phyloP scores from a whole-genome alignment of 2,888 invertebrate species.

The Phorcus lineatus region DNA sequence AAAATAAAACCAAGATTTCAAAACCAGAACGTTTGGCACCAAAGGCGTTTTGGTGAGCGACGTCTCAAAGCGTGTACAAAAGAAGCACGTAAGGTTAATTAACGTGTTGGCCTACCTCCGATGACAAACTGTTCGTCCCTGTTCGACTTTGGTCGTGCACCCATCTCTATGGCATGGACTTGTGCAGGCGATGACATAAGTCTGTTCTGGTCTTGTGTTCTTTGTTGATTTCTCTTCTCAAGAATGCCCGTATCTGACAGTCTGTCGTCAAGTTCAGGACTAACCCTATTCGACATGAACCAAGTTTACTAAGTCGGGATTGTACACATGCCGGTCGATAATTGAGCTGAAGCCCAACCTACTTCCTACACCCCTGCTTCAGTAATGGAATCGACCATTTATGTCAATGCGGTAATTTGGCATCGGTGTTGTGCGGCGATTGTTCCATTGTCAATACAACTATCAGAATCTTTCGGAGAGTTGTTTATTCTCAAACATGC shows the following conservation, averaged over 20 bases:
- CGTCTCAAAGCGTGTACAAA: too few relatives aligned
- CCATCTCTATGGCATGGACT: not conserved
- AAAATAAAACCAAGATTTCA: too few relatives aligned
- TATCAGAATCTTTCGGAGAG: too few relatives aligned
- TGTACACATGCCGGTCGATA: slow-evolving; percentile 12
- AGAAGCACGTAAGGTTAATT: too few relatives aligned
- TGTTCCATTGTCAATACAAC: too few relatives aligned
- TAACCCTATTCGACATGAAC: not conserved
- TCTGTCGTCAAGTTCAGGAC: slow-evolving; percentile 1
- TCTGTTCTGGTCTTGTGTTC: not conserved
- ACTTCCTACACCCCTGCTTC: not conserved
- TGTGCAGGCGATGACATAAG: slow-evolving; percentile 3
- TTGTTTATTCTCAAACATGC: too few relatives aligned
- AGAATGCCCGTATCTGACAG: too few relatives aligned
- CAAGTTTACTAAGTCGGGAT: not conserved
- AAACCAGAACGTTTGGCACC: too few relatives aligned
- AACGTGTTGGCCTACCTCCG: not conserved
- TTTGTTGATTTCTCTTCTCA: too few relatives aligned
- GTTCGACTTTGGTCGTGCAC: not conserved
- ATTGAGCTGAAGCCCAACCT: not conserved
- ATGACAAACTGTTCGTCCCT: not conserved
- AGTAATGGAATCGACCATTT: not conserved
- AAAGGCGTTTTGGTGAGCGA: too few relatives aligned
- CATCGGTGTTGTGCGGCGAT: not conserved
- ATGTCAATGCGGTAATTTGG: not conserved